Base-by-base conservation (phyloP, 2,888 invertebrate species). In the Drosophila kambysellisi region DNA sequence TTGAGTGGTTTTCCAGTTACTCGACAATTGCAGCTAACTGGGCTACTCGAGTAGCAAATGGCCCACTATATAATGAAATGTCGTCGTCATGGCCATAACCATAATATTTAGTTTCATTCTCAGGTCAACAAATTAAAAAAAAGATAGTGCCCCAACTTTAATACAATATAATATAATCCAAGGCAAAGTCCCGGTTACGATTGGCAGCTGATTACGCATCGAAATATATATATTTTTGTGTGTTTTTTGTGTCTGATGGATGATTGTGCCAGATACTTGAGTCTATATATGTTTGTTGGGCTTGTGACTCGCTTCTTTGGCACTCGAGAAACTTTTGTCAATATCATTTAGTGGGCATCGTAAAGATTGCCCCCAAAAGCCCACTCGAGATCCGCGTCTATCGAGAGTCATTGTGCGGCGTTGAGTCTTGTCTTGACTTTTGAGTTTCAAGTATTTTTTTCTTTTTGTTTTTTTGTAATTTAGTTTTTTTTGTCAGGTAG, bases 301-400 rank as follows among this genome's bases (percentile, higher is more conserved):
- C 32, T 60, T 60, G 41, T 74, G 69, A 61, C 52, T 67, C 67
- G 67, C 56, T 69, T 39, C 70, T 71, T 67, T 82, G 75, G 70
- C 78, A 86, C 87, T 87, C 54, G 74, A 90, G 32, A 76, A 76
- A 78, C 74, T 89, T 85, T 85, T 90, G 90, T 90, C 87, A 90
- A 87, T 87, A 87, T 90, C 87, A 88, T 86, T 88, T 88, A 79
- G 87, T 88, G 90, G 89, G 87, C 89, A 87, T 83, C 83, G 81
- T 88, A 87, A 87, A 89, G 87, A 90, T 90, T 87, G 87, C 90
- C 76, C 90, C 76, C 32, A 57, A 86, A 87, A 81, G 80, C 77
- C 89, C 87, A 88, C 87, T 90, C 76, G 80, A 90, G 80, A 71
- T 53, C 35, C 25, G 37, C 54, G 50, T 58, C 84, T 74, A 30